Base-by-base conservation (phyloP, 2,113 vertebrate genomes). In the Chionis minor region DNA sequence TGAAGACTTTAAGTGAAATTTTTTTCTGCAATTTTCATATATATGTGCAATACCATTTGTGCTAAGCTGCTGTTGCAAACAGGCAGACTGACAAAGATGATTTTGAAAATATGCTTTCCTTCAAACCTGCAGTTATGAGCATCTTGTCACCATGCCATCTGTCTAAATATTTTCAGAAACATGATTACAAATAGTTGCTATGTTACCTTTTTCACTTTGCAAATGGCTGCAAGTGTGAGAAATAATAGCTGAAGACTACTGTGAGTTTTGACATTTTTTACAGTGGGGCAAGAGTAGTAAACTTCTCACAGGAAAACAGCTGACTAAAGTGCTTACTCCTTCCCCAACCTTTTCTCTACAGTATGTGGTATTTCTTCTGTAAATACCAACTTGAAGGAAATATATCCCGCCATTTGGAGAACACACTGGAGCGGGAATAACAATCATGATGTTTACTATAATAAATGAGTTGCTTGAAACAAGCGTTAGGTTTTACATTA, bases 151-250 rank as follows among this genome's bases (percentile, higher is more conserved):
- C 12, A 32, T 30, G 84, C 35, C 77, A 71, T 87, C 49, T 81
- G 75, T 92, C 59, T 86, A 96, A 89, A 82, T 88, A 75, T 83
- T 86, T 92, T 96, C 96, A 90, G 82, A 90, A 94, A 94, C 65
- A 33, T 40, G 62, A 56, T 47, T 85, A 40, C 62, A 97, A 97
- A 92, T 79, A 94, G 44, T 96, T 96, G 62, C 63, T 88, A n/a
- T 33, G 61, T 72, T 90, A 89, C 62, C 42, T 97, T 94, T 90
- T 83, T 88, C 14, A 20, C 32, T 88, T 80, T 75, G n/a, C 67
- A 96, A 97, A 59, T 63, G 56, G 28, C 18, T 91, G 21, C 22
- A 80, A 59, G 45, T 40, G 17, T 72, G 47, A 69, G 85, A 92
- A 71, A 79, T 54, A 91, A 72, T n/a, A 75, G 40, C 54, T 94